These are phyloP conservation scores for Paratilapia polleni DNA, from an alignment of 2,113 vertebrate genomes.

Conservation along the genomic window DNA sequence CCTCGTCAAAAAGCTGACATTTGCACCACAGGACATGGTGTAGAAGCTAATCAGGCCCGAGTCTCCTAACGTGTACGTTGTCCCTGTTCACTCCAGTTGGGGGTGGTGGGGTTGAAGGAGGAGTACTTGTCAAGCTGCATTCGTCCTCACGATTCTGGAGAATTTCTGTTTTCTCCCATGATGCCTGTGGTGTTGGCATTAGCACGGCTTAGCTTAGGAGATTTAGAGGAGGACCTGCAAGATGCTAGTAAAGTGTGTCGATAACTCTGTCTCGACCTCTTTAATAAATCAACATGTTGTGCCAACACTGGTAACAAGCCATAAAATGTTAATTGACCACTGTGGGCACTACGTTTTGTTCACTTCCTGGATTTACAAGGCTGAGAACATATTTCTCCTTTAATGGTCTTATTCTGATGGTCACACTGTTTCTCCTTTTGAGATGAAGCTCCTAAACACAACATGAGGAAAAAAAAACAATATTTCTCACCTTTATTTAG, in stretches of 20 bases:
- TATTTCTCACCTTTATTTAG: background rate
- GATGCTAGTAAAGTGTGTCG: slow-evolving; percentile 33
- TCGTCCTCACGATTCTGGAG: slow-evolving; percentile 17
- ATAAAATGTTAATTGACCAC: background rate
- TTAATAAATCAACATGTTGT: slow-evolving; percentile 20
- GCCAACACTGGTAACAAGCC: background rate
- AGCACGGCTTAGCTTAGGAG: slow-evolving; percentile 41
- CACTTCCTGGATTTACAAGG: background rate
- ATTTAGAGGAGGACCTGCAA: slow-evolving; percentile 29
- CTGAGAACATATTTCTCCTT: background rate
- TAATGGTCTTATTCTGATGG: background rate
- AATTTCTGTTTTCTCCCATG: slow-evolving; percentile 34
- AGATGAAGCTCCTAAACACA: background rate
- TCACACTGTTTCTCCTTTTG: background rate
- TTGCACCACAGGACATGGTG: slow-evolving; percentile 40
- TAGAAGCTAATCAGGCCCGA: slow-evolving; percentile 31
- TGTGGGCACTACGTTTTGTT: background rate
- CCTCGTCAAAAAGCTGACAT: slow-evolving; percentile 59
- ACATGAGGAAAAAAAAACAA: background rate
- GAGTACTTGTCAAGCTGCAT: slow-evolving; percentile 35
- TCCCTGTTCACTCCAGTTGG: slow-evolving; percentile 25
- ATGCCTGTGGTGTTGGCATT: slow-evolving; percentile 41
- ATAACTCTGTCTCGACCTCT: slow-evolving; percentile 9
- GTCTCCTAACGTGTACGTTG: background rate
- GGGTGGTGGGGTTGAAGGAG: background rate